phyloP scores from a whole-genome alignment of 2,113 vertebrate genomes.

The Pungitius pungitius region DNA sequence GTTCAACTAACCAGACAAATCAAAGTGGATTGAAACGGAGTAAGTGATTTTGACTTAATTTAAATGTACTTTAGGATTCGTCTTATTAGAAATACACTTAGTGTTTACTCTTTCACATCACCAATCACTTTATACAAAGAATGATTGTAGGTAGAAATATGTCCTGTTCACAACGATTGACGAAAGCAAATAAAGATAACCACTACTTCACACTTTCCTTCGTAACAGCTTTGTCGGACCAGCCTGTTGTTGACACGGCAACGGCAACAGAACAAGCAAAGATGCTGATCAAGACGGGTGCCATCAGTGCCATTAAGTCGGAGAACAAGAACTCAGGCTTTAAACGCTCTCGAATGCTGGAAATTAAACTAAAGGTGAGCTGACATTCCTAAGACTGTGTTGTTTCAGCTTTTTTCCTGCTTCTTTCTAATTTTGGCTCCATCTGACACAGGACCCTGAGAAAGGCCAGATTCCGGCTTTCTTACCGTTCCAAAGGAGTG shows the following conservation, averaged over 20 bases:
- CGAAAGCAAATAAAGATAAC: background rate
- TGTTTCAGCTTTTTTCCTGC: background rate
- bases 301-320: constrained; percentile 93
- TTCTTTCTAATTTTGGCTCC: background rate
- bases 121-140: background rate
- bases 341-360: constrained; percentile 90
- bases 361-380: constrained; percentile 90
- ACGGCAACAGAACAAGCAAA: constrained; percentile 93
- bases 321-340: constrained; percentile 95
- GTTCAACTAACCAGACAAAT: constrained; percentile 85
- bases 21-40: constrained; percentile 91
- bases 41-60: constrained; percentile 57
- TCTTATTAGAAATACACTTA: background rate
- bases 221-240: constrained; percentile 87
- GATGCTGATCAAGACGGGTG: constrained; percentile 92
- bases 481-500: constrained; percentile 90
- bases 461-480: constrained; percentile 89
- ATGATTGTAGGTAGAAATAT: background rate
- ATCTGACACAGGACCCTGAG: constrained; percentile 84
- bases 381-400: background rate
- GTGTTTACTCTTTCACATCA: background rate
- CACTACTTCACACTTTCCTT: background rate
- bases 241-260: constrained; percentile 90
- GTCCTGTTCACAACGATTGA: background rate
- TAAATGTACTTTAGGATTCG: background rate